phyloP scores from a whole-genome alignment of 2,113 vertebrate genomes.

The Onychostruthus taczanowskii region DNA sequence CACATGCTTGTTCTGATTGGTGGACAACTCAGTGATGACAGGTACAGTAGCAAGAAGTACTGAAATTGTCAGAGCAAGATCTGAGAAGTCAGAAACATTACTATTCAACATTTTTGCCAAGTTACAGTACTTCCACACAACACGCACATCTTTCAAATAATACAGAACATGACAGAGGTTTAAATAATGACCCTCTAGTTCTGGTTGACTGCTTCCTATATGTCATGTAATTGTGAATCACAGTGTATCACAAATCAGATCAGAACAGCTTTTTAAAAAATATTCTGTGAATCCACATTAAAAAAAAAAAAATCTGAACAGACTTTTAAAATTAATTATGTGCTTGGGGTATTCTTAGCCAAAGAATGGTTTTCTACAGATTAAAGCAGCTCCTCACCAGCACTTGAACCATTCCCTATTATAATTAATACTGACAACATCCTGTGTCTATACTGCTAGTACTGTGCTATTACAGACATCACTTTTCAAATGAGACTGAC shows the following conservation, averaged over 20 bases:
- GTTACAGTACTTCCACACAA: not conserved
- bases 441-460: not conserved
- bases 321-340: not conserved
- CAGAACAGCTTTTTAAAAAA: not conserved
- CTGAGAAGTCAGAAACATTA: not conserved
- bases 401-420: not conserved
- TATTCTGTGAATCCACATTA: not conserved
- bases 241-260: not conserved
- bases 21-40: not conserved
- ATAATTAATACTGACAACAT: not conserved
- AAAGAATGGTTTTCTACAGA: not conserved
- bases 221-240: not conserved
- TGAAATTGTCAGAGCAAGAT: not conserved
- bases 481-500: not conserved
- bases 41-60: not conserved
- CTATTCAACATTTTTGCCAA: not conserved
- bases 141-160: not conserved
- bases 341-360: not conserved
- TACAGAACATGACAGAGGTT: not conserved
- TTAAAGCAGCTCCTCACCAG: not conserved
- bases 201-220: not conserved
- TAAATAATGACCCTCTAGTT: not conserved
- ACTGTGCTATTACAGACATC: not conserved
- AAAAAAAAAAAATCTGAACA: not conserved
- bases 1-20: not conserved